phyloP scores from a whole-genome alignment of 2,113 vertebrate species.

The Spilogale gracilis region DNA sequence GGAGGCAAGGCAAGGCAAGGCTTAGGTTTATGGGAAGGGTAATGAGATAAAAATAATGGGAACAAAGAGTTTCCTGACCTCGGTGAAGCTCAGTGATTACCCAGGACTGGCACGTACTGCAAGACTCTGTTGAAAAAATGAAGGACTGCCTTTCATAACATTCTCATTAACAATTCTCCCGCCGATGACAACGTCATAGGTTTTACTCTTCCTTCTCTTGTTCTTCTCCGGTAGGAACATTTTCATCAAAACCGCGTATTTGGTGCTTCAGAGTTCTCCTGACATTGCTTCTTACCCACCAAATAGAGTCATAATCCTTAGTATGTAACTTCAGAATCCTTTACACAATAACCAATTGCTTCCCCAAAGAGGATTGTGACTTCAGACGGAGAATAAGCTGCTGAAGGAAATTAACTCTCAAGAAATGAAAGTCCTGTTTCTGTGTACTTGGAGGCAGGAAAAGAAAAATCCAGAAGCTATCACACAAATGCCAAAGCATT shows the following conservation, averaged over 20 bases:
- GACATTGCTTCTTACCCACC: slow-evolving; percentile 72
- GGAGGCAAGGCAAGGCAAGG: not conserved
- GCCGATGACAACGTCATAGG: not conserved
- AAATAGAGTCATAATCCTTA: slow-evolving; percentile 82
- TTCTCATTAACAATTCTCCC: slow-evolving; percentile 42
- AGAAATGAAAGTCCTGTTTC: slow-evolving; percentile 77
- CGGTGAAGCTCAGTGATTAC: not conserved
- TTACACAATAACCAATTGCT: slow-evolving; percentile 80
- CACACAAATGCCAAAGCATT: not conserved
- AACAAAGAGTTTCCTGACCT: slow-evolving; percentile 1
- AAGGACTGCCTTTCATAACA: not conserved
- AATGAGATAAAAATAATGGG: not conserved
- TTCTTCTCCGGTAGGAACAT: slow-evolving; percentile 59
- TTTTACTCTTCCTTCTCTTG: slow-evolving; percentile 21
- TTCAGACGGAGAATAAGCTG: slow-evolving; percentile 80
- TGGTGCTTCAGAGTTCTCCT: slow-evolving; percentile 74
- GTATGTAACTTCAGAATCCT: slow-evolving; percentile 80
- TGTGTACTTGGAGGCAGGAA: slow-evolving; percentile 45
- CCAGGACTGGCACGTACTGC: not conserved
- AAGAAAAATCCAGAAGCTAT: slow-evolving; percentile 68
- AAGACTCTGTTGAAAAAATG: not conserved
- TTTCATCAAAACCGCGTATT: slow-evolving; percentile 70
- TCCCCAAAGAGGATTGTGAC: slow-evolving; percentile 80
- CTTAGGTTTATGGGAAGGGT: not conserved
- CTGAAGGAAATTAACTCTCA: slow-evolving; percentile 77